Conservation (phyloP, 2,113 vertebrate species). For the Leucosticte australis region DNA sequence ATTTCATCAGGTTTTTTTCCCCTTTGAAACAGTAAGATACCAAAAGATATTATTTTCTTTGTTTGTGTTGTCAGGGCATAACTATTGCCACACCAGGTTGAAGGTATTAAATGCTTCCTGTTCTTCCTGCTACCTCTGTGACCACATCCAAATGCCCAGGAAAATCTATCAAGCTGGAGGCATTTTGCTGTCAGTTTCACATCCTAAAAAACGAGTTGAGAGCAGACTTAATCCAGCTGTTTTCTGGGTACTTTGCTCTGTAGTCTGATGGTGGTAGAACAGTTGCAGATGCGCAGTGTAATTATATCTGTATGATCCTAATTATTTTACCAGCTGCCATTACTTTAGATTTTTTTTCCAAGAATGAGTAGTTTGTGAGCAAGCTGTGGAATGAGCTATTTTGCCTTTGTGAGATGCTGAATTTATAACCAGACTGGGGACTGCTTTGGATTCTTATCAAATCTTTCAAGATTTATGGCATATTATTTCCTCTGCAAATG, state of each 20-base stretch:
- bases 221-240: conserved; percentile 45
- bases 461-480: conserved; percentile 32
- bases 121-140: not conserved
- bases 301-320: conserved; percentile 55
- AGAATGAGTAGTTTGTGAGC: conserved; percentile 19
- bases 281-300: conserved; percentile 26
- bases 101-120: conserved; percentile 7
- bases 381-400: conserved; percentile 10
- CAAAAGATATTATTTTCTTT: not conserved
- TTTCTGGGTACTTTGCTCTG: conserved; percentile 2
- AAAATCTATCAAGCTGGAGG: conserved; percentile 27
- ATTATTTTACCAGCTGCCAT: conserved; percentile 61
- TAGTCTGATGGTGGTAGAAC: conserved; percentile 22
- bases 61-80: not conserved
- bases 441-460: conserved; percentile 44
- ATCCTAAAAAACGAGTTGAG: conserved; percentile 11
- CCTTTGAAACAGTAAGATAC: not conserved
- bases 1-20: not conserved
- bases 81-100: not conserved
- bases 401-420: conserved; percentile 23
- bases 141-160: conserved; percentile 1
- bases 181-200: conserved; percentile 34
- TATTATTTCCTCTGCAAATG: conserved; percentile 54
- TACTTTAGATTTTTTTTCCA: conserved; percentile 35
- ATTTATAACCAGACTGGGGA: conserved; percentile 8